Conservation (phyloP, 2,888 invertebrate species). For the Gymnosoma rotundatum region DNA sequence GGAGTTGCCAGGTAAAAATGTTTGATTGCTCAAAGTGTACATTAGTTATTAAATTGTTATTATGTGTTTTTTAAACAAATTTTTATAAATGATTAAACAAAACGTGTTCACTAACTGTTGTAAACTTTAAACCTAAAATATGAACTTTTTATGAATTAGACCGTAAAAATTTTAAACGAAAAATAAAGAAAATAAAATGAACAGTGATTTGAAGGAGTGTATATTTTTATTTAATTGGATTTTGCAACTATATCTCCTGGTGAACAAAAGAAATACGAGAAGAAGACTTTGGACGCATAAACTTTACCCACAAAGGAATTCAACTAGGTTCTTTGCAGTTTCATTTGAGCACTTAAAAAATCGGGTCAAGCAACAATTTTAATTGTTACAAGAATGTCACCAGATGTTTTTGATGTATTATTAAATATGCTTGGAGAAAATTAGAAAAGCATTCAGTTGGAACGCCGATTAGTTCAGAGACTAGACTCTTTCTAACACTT, state of each 20-base stretch:
- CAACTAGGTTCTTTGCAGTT: background rate
- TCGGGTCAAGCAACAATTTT: no score
- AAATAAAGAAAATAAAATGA: background rate
- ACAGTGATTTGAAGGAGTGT: no score
- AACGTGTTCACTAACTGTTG: background rate
- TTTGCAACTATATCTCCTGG: slow-evolving; percentile 7
- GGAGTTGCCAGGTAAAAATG: no score
- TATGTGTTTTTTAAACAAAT: background rate
- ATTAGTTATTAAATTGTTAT: no score
- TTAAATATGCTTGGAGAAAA: no score
- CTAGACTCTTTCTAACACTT: background rate
- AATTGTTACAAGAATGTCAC: no score
- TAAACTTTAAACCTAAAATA: slow-evolving; percentile 4
- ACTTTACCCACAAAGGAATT: slow-evolving; percentile 7
- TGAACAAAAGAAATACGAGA: background rate
- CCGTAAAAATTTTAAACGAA: no score
- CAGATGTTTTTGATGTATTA: no score
- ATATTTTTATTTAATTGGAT: slow-evolving; percentile 15
- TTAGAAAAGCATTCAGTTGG: no score
- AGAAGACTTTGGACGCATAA: slow-evolving; percentile 12
- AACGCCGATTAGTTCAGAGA: background rate
- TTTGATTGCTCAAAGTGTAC: no score
- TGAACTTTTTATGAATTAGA: no score
- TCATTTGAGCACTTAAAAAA: background rate
- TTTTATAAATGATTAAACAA: background rate